Evolutionary conservation across 1,140 invertebrate genomes (phyloP), one percentile per base, ranked within the genome.

Genomic region (Drosophila bocqueti): DNA sequence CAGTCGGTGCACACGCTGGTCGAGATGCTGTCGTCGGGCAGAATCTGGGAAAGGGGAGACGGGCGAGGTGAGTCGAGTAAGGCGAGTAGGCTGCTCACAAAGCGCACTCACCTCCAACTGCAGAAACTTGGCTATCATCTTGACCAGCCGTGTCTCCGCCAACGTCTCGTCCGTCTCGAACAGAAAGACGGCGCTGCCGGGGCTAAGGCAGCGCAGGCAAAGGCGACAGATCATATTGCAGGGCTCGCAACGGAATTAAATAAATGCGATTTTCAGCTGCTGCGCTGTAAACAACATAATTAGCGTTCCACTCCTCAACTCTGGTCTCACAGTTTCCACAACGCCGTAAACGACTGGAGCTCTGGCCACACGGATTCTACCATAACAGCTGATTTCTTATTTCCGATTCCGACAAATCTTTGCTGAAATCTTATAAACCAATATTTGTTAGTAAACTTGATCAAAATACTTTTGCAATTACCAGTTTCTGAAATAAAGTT

Each of bases 231-330:
- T 89, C 89, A 91, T 91, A 13, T 97, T 69, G 96, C 96, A 93
- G 97, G 96, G 55, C 40, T 29, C 6, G 26, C 18, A 9, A 40
- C 18, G 18, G 16, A 58, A 42, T n/a, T 16, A 71, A 47, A 42
- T 31, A 60, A 61, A 38, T 43, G 24, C 45, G 29, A 49, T 49
- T 72, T 47, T 59, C 15, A 50, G 97, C 97, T 45, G 96, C 95
- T 26, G 97, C 97, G 61, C 96, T 96, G 94, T 75, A 75, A 75
- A 75, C 72, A 75, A 75, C 72, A 75, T 73, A 72, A 57, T 68
- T 67, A 52, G 60, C 18, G n/a, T 15, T 54, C 21, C 18, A 36
- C 52, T 21, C 31, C 2, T 9, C 7, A 10, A 16, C 52, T 54
- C 31, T 54, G 52, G 52, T 5, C 52, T 4, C 52, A 54, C 52